phyloP scores from a whole-genome alignment of 1,140 invertebrate genomes.

The Macrocentrus cingulum region DNA sequence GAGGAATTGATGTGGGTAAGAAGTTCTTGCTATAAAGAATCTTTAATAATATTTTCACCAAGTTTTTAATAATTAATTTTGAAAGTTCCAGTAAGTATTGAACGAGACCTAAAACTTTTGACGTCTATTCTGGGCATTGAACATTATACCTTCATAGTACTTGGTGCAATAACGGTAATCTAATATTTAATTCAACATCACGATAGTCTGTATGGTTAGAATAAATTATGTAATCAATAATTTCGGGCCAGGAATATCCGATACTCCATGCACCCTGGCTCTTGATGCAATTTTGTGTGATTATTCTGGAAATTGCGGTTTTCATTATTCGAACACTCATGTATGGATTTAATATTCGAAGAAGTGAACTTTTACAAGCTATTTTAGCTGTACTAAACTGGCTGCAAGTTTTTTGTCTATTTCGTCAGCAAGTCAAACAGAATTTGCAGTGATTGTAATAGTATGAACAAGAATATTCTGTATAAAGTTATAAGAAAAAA shows the following conservation, averaged over 20 bases:
- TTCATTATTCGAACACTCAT: conserved; percentile 48
- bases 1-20: conserved; percentile 28
- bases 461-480: too few species aligned
- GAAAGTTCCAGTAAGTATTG: conserved; percentile 42
- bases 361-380: conserved; percentile 48
- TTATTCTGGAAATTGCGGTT: conserved; percentile 50
- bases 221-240: conserved; percentile 14
- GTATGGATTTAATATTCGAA: conserved; percentile 48
- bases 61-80: conserved; percentile 14
- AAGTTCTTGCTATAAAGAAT: conserved; percentile 12
- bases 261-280: conserved; percentile 54
- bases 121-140: conserved; percentile 54
- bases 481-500: too few species aligned
- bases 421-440: conserved; percentile 40
- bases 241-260: conserved; percentile 46
- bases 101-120: conserved; percentile 53
- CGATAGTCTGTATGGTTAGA: background rate
- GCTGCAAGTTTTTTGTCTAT: conserved; percentile 56
- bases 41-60: conserved; percentile 13
- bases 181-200: background rate
- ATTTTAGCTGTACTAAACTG: conserved; percentile 49
- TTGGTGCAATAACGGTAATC: conserved; percentile 51
- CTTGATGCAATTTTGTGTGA: conserved; percentile 54
- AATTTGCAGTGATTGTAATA: background rate
- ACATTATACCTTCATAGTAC: conserved; percentile 51